Base-by-base conservation (phyloP, 1,140 invertebrate species). In the Pissodes strobi region DNA sequence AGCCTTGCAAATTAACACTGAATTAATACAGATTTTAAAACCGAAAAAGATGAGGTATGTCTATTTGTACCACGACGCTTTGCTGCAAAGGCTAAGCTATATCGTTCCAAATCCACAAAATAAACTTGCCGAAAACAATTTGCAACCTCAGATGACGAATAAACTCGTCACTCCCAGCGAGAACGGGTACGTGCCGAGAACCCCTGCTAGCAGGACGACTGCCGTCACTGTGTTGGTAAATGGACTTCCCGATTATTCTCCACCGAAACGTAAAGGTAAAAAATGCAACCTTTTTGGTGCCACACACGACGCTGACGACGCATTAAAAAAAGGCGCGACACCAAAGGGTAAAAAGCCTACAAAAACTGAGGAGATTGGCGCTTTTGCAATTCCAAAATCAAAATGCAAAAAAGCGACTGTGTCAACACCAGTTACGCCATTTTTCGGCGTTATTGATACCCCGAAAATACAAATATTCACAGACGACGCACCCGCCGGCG, bases 51-150 rank as follows among this genome's bases (percentile, higher is more conserved):
- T 38, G 9, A 18, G 51, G 22, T 62, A 22, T 34, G 45, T 45
- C 3, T 15, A 66, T 23, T 43, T 67, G 3, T 59, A 60, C 30
- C 22, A 53, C 27, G 64, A 69, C 3, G 45, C 55, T 10, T 37
- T 69, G 15, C 5, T 55, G 18, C 68, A 67, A 38, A 59, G 41
- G 56, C 13, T 56, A 6, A 49, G 43, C 48, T 65, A 41, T 38
- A 23, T 37, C 0, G 15, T 18, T 6, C 8, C 13, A 1, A 15
- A 18, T 19, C 19, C 53, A 10, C 1, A n/a, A 17, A 25, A 57
- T 1, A 1, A 2, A 12, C 10, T 13, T n/a, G 21, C 2, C 10
- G 18, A 41, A 4, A 23, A 1, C 2, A 4, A 13, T 6, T 9
- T 18, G 3, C 15, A 1, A 2, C 3, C 30, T 19, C 15, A 45